Evolutionary conservation across 2,888 invertebrate species (phyloP), one percentile per base, ranked within the genome.

Genomic region (Bruchidius siliquastri): DNA sequence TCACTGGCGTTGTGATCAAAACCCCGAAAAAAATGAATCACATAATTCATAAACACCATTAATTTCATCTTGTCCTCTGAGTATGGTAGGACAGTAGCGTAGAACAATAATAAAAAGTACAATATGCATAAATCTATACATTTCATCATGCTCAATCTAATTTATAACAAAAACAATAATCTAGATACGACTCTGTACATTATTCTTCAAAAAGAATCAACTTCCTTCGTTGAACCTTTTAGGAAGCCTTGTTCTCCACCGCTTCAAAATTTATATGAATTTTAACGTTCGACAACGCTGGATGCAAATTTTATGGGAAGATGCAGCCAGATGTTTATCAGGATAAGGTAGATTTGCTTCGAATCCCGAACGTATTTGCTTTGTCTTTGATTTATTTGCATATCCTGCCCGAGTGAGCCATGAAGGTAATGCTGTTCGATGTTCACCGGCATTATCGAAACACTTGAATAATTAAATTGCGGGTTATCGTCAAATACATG

Each of bases 241-340:
- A 4, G 49, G 13, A 49, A 13, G 49, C 49, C 13, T 18, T 3
- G 13, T 49, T 49, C 49, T 49, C 49, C 0, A 13, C 18, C 69
- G 69, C 69, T 69, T 21, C 21, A 20, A n/a, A n/a, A 69, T 72
- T 69, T 68, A 68, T 72, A 72, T 72, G 72, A 72, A 72, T 69
- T 72, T 72, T 72, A 72, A 72, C 68, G 72, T 26, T 22, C 72
- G 69, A 68, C 72, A 22, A 21, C 32, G 21, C n/a, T 49, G 21
- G 22, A 72, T 69, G 72, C 21, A 72, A 72, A 72, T 72, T 72
- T 72, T 69, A 72, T 72, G 69, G 72, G 72, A 69, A 32, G 49
- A 49, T 21, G 0, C n/a, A 66, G 66, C 67, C 21, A 66, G 71
- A 21, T 67, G 71, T 66, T 71, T 71, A 67, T 71, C 21, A 10